Evolutionary conservation across 2,888 invertebrate genomes (phyloP).

Genomic region (Liopterus haemorrhoidalis): DNA sequence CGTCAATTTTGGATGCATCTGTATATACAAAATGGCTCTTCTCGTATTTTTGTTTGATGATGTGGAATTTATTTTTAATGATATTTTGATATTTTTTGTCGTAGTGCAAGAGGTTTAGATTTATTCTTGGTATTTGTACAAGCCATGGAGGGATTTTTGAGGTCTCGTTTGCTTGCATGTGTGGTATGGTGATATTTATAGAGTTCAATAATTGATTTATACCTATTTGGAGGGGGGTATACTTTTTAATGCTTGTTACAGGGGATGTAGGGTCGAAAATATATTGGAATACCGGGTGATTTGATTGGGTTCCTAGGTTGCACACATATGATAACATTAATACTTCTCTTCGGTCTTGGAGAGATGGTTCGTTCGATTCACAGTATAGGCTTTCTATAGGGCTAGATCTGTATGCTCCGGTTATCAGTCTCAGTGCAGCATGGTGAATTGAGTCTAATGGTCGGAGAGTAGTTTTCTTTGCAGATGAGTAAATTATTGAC

Average conservation of each 20-base stretch:
- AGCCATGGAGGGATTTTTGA: conserved; percentile 3
- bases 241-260: too few relatives aligned
- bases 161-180: neutral
- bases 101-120: neutral
- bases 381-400: conserved; percentile 12
- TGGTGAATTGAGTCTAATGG: conserved; percentile 1
- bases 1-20: neutral
- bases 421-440: conserved; percentile 4
- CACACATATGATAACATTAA: conserved; percentile 1
- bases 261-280: neutral
- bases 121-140: conserved; percentile 2
- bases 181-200: conserved; percentile 4
- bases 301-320: neutral
- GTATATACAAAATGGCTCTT: conserved; percentile 4
- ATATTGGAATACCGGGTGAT: neutral
- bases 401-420: conserved; percentile 2
- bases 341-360: neutral
- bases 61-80: conserved; percentile 3
- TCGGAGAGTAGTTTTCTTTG: conserved; percentile 3
- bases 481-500: neutral
- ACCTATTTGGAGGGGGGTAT: too few relatives aligned
- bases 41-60: neutral
- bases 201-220: neutral
- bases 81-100: too few relatives aligned
- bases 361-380: conserved; percentile 2